Evolutionary conservation across 2,113 vertebrate species (phyloP).

Genomic region (Malurus melanocephalus): DNA sequence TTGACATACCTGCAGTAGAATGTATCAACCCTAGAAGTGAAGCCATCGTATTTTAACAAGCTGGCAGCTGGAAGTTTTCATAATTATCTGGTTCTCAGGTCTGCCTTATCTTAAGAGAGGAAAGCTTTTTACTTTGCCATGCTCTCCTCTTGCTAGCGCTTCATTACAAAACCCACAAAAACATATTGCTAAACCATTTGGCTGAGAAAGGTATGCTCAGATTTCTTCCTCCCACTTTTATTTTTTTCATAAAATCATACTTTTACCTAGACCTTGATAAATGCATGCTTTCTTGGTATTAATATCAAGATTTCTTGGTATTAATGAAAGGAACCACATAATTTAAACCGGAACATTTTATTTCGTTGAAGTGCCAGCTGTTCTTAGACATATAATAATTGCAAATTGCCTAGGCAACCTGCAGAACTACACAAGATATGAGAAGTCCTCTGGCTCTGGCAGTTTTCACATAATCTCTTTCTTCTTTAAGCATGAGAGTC

Average conservation of each 20-base stretch:
- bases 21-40: neutral
- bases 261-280: neutral
- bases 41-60: neutral
- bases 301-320: neutral
- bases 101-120: neutral
- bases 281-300: neutral
- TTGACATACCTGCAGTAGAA: neutral
- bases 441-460: neutral
- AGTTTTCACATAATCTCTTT: neutral
- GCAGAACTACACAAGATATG: neutral
- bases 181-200: neutral
- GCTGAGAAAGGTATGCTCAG: neutral
- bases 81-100: neutral
- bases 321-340: neutral
- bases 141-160: neutral
- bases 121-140: neutral
- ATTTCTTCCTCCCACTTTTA: neutral
- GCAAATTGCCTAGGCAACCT: conserved; percentile 22
- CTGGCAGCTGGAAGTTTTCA: neutral
- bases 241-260: neutral
- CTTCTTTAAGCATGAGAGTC: neutral
- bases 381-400: neutral
- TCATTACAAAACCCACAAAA: neutral
- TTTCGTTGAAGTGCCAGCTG: neutral
- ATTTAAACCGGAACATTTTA: neutral